These are phyloP conservation scores for Drosophila rubida DNA, from an alignment of 2,888 invertebrate species.

Conservation along the genomic window DNA sequence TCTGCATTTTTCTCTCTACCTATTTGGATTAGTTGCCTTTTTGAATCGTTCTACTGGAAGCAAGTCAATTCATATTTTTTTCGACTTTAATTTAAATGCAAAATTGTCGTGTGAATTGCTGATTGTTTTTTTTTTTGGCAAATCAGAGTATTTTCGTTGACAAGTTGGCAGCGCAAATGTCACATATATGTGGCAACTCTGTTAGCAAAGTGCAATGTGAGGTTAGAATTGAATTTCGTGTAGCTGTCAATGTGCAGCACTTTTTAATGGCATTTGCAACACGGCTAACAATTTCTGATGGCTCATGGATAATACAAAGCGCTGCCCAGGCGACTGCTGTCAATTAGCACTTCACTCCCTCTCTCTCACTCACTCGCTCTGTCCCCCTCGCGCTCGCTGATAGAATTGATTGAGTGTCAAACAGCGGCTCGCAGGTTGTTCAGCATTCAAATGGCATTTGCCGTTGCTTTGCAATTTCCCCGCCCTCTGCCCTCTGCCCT, in stretches of 20 bases:
- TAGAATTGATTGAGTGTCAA: constrained; percentile 63
- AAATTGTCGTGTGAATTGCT: no score
- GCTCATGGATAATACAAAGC: constrained; percentile 19
- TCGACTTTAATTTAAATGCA: no score
- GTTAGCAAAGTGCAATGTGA: background rate
- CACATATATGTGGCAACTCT: background rate
- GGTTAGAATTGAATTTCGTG: background rate
- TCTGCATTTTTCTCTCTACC: background rate
- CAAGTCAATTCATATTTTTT: no score
- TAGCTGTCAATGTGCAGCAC: background rate
- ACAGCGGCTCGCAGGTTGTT: constrained; percentile 5
- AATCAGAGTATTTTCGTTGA: no score
- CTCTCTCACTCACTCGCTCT: background rate
- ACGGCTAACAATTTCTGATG: background rate
- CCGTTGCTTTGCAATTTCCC: background rate
- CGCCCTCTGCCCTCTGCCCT: background rate
- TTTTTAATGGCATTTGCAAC: constrained; percentile 7
- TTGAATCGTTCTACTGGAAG: no score
- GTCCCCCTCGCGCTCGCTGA: background rate
- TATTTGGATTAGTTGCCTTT: no score
- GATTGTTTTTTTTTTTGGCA: no score
- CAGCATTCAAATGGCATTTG: background rate
- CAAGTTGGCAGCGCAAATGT: background rate
- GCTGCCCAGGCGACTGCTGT: background rate
- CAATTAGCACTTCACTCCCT: constrained; percentile 12